These are phyloP conservation scores for Drosophila funebris DNA, from an alignment of 1,140 invertebrate species.

Conservation along the genomic window DNA sequence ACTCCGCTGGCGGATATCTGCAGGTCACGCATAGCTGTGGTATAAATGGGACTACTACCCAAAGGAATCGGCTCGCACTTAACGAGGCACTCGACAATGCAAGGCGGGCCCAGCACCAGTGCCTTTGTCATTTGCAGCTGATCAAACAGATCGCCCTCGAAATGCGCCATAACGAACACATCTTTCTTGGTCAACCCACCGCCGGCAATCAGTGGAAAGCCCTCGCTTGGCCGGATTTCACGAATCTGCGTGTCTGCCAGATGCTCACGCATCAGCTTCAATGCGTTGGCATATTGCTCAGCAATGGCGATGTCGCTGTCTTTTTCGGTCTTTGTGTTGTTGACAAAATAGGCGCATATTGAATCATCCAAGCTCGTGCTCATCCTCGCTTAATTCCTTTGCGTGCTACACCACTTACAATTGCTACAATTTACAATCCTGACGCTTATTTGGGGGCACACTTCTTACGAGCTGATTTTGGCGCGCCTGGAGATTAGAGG, in stretches of 20 bases:
- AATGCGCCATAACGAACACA: slow-evolving; percentile 90
- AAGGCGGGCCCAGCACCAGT: slow-evolving; percentile 91
- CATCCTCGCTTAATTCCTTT: slow-evolving; percentile 29
- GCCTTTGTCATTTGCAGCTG: slow-evolving; percentile 87
- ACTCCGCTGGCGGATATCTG: slow-evolving; percentile 90
- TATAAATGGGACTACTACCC: slow-evolving; percentile 90
- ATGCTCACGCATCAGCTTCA: slow-evolving; percentile 52
- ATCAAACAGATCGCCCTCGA: slow-evolving; percentile 88
- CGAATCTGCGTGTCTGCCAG: slow-evolving; percentile 70
- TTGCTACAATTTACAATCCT: neutral
- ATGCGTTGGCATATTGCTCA: slow-evolving; percentile 48
- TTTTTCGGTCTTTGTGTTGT: slow-evolving; percentile 44
- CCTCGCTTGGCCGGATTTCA: slow-evolving; percentile 69
- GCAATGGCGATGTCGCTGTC: slow-evolving; percentile 28
- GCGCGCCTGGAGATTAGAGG: no score
- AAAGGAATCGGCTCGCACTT: slow-evolving; percentile 90
- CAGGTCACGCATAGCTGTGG: slow-evolving; percentile 91
- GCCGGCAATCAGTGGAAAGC: slow-evolving; percentile 66
- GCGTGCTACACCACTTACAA: neutral
- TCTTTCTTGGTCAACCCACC: slow-evolving; percentile 87
- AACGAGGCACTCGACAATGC: slow-evolving; percentile 90
- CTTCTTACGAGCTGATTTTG: no score
- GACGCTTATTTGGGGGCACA: neutral
- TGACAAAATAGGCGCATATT: slow-evolving; percentile 77
- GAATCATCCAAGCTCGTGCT: slow-evolving; percentile 69